phyloP scores from a whole-genome alignment of 1,140 invertebrate genomes.

The Caerostris darwini region DNA sequence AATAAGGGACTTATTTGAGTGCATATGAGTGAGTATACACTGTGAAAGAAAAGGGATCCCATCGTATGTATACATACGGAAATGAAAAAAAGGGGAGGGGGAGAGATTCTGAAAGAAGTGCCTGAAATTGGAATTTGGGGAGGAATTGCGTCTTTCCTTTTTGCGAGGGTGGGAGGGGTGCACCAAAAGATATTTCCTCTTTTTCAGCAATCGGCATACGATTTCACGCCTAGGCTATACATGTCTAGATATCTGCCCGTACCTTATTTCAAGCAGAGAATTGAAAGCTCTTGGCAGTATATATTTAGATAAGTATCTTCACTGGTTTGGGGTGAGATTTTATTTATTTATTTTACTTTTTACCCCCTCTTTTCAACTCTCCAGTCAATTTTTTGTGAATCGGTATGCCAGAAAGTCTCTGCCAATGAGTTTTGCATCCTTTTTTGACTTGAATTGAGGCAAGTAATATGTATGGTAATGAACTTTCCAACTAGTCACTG shows the following conservation, averaged over 20 bases:
- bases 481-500: not conserved
- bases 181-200: constrained; percentile 28
- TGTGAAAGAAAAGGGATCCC: not conserved
- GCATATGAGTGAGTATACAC: constrained; percentile 20
- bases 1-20: constrained; percentile 17
- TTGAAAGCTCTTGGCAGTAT: constrained; percentile 16
- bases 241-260: constrained; percentile 40
- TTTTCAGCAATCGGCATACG: constrained; percentile 43
- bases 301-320: constrained; percentile 54
- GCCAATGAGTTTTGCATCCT: constrained; percentile 21
- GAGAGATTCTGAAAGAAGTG: not conserved
- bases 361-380: not conserved
- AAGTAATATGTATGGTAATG: constrained; percentile 48
- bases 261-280: constrained; percentile 16
- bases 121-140: constrained; percentile 23
- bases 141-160: constrained; percentile 10
- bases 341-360: not conserved
- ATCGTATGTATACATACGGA: constrained; percentile 29
- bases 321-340: not conserved
- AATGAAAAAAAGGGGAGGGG: not conserved
- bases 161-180: not conserved
- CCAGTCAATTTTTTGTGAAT: not conserved
- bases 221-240: constrained; percentile 57
- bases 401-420: not conserved
- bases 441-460: not conserved